phyloP scores from a whole-genome alignment of 2,888 invertebrate species.

The Homarus gammarus region DNA sequence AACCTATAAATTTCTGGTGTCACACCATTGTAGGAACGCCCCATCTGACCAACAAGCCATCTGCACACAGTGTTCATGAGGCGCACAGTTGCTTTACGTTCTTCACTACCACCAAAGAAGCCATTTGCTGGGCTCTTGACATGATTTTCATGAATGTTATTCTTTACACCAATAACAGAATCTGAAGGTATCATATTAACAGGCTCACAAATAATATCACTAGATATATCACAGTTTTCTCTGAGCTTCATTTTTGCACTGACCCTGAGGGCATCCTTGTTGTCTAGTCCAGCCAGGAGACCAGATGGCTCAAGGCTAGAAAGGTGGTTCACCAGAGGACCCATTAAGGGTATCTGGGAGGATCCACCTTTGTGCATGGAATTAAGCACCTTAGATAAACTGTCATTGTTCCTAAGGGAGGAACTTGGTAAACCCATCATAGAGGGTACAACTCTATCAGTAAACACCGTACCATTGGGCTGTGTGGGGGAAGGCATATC shows the following conservation, averaged over 20 bases:
- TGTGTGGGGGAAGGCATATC: constrained; percentile 40
- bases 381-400: constrained; percentile 25
- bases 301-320: constrained; percentile 29
- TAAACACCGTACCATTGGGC: constrained; percentile 33
- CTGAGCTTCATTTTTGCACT: constrained; percentile 57
- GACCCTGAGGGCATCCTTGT: constrained; percentile 40
- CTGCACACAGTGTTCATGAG: constrained; percentile 74
- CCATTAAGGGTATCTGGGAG: constrained; percentile 25
- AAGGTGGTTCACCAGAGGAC: constrained; percentile 44
- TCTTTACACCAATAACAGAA: constrained; percentile 34
- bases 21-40: constrained; percentile 56
- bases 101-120: constrained; percentile 53
- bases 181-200: constrained; percentile 37
- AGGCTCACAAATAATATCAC: constrained; percentile 60
- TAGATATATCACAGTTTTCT: constrained; percentile 62
- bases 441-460: constrained; percentile 29
- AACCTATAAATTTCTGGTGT: constrained; percentile 69
- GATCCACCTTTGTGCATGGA: constrained; percentile 12
- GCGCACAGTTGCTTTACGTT: constrained; percentile 64
- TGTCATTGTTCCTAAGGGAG: constrained; percentile 34
- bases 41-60: constrained; percentile 62
- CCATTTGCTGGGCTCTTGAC: constrained; percentile 54
- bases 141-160: constrained; percentile 46
- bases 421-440: constrained; percentile 37
- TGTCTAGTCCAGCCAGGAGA: constrained; percentile 42